Conservation (phyloP, 2,888 invertebrate species). For the Harpalus rufipes region DNA sequence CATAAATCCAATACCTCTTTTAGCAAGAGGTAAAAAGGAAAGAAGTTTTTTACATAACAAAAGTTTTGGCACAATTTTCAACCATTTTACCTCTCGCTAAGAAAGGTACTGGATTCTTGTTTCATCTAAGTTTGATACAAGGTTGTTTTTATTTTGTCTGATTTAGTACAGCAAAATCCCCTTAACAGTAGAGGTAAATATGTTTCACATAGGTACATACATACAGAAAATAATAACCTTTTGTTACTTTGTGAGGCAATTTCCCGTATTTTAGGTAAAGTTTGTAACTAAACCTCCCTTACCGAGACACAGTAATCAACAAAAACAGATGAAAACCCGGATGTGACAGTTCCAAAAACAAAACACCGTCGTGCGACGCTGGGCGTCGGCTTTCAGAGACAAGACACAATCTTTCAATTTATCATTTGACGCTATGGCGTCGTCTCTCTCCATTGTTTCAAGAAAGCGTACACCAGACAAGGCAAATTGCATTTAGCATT, state of each 20-base stretch:
- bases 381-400: conserved; percentile 45
- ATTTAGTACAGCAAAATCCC: no score
- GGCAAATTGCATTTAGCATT: conserved; percentile 50
- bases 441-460: conserved; percentile 52
- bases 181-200: no score
- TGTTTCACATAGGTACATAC: no score
- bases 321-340: conserved; percentile 48
- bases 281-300: conserved; percentile 21
- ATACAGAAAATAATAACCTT: neutral
- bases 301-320: conserved; percentile 39
- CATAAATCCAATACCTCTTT: no score
- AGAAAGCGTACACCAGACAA: conserved; percentile 29
- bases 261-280: conserved; percentile 41
- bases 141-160: no score
- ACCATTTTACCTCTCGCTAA: no score
- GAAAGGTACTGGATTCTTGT: no score
- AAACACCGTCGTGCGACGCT: conserved; percentile 24
- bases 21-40: no score
- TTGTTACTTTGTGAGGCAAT: conserved; percentile 24
- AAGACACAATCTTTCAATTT: conserved; percentile 54
- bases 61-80: no score
- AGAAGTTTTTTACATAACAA: no score
- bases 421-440: conserved; percentile 51
- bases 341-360: conserved; percentile 54
- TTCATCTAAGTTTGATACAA: no score